Evolutionary conservation across 2,797 vertebrate species (phyloP), one percentile per base, ranked within the genome.

Genomic region (Graptemys geographica): DNA sequence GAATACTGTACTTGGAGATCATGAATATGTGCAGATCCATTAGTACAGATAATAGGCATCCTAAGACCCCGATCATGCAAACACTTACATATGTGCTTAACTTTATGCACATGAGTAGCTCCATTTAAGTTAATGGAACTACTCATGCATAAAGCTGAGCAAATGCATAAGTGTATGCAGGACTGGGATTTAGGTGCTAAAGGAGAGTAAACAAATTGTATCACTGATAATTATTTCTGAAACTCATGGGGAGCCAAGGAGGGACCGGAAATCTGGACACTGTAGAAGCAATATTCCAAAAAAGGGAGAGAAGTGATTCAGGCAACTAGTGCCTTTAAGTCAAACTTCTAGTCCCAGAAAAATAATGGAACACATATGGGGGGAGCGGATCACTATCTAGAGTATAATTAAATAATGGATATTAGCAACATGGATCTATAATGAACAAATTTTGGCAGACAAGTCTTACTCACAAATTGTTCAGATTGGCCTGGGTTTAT

Each of bases 171-270:
- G 59, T 83, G 74, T 96, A 95, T 94, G 74, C 83, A 49, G 92
- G 90, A 87, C 12, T 86, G 95, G 96, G 96, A 96, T 96, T 96
- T 95, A 95, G 97, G 92, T 96, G 91, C 96, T 76, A 83, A 95
- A 95, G 96, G 96, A 96, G 79, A 83, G 84, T 92, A 96, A 97
- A 94, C 94, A 97, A 96, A 97, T 97, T 95, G 90, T 96, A 96
- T 96, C 96, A 96, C 97, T 94, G 96, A 96, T 95, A 96, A 97
- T 97, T 97, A 97, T 95, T 96, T 96, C 88, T 95, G 93, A 96
- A 96, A 95, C 81, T 44, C 90, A 92, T 59, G 93, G 96, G 94
- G 94, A 95, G 53, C 74, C 90, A 95, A 95, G 88, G 90, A 92
- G 79, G 56, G 92, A 88, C 95, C 93, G 95, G 83, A 94, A 94